Base-by-base conservation (phyloP, 2,888 invertebrate species). In the Lobophora halterata region DNA sequence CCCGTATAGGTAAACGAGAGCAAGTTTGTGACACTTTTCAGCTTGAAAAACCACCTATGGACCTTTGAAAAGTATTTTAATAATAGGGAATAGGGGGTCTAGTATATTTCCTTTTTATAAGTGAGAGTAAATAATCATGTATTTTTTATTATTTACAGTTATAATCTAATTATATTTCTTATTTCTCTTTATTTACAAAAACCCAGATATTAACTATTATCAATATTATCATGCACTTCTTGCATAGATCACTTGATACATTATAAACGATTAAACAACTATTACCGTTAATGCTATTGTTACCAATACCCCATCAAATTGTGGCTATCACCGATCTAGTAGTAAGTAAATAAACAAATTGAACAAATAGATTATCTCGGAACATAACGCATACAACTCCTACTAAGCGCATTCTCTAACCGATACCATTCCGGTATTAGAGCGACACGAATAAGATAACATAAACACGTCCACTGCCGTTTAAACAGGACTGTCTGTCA, bases 301-400 rank as follows among this genome's bases (percentile, higher is more conserved):
- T n/a, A n/a, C n/a, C 19, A 39, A 29, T 16, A 32, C 8, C 20
- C 21, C 7, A 17, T 24, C 8, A 24, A 30, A 44, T 40, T 19
- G 24, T 11, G 14, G 9, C 32, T 20, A 25, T 36, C 38, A 31
- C 25, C 33, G 33, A 37, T 47, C 24, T n/a, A n/a, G n/a, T n/a
- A n/a, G 14, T 27, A 37, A 9, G 31, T 39, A 44, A 43, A 49
- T 46, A 50, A 48, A 48, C 47, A 48, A 46, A 43, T 42, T 9
- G 41, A 34, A 35, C 19, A 31, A 42, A 36, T 27, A 33, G 36
- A 47, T 44, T 32, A 49, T 47, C 47, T 40, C 39, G 19, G 47
- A 46, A 35, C 21, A 49, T n/a, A n/a, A n/a, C 39, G 34, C 44
- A 41, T 48, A 45, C 42, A 38, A 44, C 41, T 46, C 30, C 35